Evolutionary conservation across 2,888 invertebrate genomes (phyloP).

Genomic region (Tenthredo notha): DNA sequence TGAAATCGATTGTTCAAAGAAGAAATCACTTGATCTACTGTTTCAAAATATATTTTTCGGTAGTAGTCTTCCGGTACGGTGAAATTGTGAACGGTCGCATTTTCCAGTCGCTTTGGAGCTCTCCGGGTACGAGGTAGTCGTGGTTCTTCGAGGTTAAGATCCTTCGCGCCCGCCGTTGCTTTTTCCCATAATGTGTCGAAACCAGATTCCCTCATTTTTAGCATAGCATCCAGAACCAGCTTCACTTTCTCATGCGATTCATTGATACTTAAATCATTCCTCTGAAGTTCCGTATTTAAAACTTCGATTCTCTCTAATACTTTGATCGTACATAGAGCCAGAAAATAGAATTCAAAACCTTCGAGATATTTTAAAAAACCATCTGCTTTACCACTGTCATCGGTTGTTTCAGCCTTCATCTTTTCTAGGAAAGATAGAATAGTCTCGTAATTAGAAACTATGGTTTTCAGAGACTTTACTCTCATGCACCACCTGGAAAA

Average conservation of each 20-base stretch:
- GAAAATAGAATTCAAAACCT: constrained; percentile 47
- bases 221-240: constrained; percentile 35
- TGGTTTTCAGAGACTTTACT: constrained; percentile 47
- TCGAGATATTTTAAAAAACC: constrained; percentile 43
- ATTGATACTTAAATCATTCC: constrained; percentile 30
- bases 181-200: constrained; percentile 47
- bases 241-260: constrained; percentile 51
- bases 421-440: constrained; percentile 40
- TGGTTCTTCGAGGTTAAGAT: constrained; percentile 52
- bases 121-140: constrained; percentile 35
- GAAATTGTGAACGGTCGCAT: constrained; percentile 49
- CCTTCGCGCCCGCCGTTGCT: constrained; percentile 21
- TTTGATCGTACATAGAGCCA: constrained; percentile 42
- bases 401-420: constrained; percentile 37
- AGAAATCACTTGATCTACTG: constrained; percentile 50
- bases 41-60: constrained; percentile 49
- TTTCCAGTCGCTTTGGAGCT: constrained; percentile 49
- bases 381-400: constrained; percentile 36
- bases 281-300: constrained; percentile 52
- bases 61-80: constrained; percentile 46
- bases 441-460: constrained; percentile 46
- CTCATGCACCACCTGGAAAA: constrained; percentile 24
- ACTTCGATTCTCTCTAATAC: constrained; percentile 53
- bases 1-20: constrained; percentile 50
- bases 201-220: constrained; percentile 37